phyloP scores from a whole-genome alignment of 2,113 vertebrate species.

The Colius striatus region DNA sequence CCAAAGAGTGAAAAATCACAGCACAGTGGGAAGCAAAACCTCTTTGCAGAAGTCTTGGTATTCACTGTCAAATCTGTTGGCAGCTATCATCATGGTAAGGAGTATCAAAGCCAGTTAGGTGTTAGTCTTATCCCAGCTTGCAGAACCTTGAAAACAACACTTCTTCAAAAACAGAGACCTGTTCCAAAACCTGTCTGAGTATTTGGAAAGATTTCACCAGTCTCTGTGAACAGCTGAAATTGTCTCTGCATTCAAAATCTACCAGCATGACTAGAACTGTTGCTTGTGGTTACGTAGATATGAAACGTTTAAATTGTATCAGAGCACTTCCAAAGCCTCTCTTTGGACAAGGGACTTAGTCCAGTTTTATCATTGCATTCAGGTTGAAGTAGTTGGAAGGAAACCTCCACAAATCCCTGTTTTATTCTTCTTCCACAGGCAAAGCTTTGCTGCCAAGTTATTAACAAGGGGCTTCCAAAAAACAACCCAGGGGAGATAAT shows the following conservation, averaged over 20 bases:
- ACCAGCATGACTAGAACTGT: background rate
- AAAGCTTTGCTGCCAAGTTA: slow-evolving; percentile 21
- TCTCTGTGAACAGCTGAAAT: background rate
- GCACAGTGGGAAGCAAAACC: background rate
- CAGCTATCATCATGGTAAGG: background rate
- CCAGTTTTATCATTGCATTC: background rate
- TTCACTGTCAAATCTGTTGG: background rate
- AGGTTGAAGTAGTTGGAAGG: background rate
- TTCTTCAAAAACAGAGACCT: background rate
- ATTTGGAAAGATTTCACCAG: background rate
- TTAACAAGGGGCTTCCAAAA: slow-evolving; percentile 25
- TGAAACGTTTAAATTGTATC: background rate
- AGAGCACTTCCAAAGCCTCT: background rate
- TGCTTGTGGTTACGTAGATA: background rate
- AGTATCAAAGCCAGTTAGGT: background rate
- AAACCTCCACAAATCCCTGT: background rate
- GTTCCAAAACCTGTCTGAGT: background rate
- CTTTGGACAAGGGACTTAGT: background rate
- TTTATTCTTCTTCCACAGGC: slow-evolving; percentile 36
- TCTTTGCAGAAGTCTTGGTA: background rate
- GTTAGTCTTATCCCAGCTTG: background rate
- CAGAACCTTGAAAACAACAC: background rate
- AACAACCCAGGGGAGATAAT: background rate
- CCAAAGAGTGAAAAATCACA: background rate
- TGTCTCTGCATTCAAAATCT: background rate